Evolutionary conservation across 1,140 invertebrate species (phyloP).

Genomic region (Tribolium madens): DNA sequence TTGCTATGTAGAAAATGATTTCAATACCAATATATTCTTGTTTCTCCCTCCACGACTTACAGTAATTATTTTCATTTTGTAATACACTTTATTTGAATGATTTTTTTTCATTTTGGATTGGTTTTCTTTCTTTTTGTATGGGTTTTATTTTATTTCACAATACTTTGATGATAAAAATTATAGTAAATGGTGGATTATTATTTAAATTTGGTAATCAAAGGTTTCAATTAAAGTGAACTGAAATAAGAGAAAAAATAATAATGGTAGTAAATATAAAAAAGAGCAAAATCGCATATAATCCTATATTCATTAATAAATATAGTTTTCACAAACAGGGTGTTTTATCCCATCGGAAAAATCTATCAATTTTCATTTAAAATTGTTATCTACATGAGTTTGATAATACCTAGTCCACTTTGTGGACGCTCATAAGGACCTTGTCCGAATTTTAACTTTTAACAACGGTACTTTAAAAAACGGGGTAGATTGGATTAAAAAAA

Average conservation of each 20-base stretch:
- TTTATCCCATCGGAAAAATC: conserved; percentile 5
- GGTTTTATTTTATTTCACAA: not conserved
- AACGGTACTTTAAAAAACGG: no score
- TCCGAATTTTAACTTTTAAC: no score
- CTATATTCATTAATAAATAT: conserved; percentile 17
- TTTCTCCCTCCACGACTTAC: no score
- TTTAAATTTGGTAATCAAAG: conserved; percentile 3
- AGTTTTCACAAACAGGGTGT: conserved; percentile 12
- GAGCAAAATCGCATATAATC: not conserved
- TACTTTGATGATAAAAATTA: conserved; percentile 14
- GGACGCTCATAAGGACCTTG: not conserved
- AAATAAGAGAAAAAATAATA: not conserved
- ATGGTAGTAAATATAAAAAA: not conserved
- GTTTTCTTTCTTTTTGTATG: not conserved
- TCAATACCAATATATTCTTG: conserved; percentile 9
- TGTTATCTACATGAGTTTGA: conserved; percentile 23
- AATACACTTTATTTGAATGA: not conserved
- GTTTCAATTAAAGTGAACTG: not conserved
- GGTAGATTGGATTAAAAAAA: no score
- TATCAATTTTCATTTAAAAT: no score
- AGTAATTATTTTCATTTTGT: conserved; percentile 10
- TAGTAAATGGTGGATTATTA: conserved; percentile 13
- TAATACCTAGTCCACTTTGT: conserved; percentile 14
- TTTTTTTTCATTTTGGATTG: not conserved
- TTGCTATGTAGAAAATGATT: conserved; percentile 3